A percentile compares a stretch with the other conserved stretches of the same genome.
Conservation (phyloP, 64 coral and sea anemone genomes). For the Stichodactyla helianthus region DNA sequence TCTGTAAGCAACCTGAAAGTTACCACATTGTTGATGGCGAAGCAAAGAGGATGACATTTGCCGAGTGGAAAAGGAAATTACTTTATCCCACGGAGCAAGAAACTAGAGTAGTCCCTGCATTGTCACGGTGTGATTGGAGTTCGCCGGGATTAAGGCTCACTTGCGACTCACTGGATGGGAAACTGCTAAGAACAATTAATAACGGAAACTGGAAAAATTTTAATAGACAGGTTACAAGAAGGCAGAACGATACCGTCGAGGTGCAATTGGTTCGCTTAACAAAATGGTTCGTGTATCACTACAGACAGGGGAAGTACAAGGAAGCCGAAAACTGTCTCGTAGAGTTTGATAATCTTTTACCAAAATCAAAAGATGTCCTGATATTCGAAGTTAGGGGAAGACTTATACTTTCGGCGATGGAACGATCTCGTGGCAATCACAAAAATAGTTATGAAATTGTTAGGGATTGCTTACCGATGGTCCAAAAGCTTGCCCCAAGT, state of each 20-base stretch:
- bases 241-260: background rate
- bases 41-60: background rate
- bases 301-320: constrained; percentile 12
- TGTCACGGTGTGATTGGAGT: background rate
- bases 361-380: background rate
- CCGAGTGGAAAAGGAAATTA: constrained; percentile 10
- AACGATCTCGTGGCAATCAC: constrained; percentile 22
- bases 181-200: background rate
- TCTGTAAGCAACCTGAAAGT: background rate
- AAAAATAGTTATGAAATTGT: constrained; percentile 10
- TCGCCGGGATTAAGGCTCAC: background rate
- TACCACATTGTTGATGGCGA: constrained; percentile 25
- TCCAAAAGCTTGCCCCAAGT: constrained; percentile 14
- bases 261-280: constrained; percentile 2
- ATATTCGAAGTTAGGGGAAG: constrained; percentile 17
- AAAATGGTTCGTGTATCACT: constrained; percentile 17
- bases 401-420: constrained; percentile 4
- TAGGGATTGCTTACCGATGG: background rate
- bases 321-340: background rate
- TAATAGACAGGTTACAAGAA: background rate
- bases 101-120: background rate
- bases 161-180: background rate
- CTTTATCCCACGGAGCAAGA: background rate
- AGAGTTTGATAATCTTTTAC: background rate
- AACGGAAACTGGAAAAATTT: background rate